A percentile compares a stretch with the other conserved stretches of the same genome.
phyloP scores from a whole-genome alignment of 1,140 invertebrate genomes.

The Globodera rostochiensis region DNA sequence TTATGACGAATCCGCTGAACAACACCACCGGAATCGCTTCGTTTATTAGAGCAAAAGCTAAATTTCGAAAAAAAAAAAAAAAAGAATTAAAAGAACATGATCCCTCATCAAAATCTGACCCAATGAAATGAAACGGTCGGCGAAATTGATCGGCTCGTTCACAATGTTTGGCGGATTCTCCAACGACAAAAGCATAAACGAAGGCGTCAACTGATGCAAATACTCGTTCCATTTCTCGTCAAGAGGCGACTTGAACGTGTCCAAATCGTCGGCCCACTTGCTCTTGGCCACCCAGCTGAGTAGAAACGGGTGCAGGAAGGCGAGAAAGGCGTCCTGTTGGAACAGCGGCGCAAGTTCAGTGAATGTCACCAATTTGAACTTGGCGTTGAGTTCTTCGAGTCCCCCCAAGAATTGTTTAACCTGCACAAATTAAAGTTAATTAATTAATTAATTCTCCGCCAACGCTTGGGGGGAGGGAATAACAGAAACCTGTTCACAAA shows the following conservation, averaged over 20 bases:
- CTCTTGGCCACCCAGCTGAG: slow-evolving; percentile 38
- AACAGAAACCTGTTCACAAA: slow-evolving; percentile 51
- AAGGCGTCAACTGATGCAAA: slow-evolving; percentile 59
- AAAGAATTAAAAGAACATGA: slow-evolving; percentile 21
- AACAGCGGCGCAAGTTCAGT: slow-evolving; percentile 53
- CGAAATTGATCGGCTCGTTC: slow-evolving; percentile 44
- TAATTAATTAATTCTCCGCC: background rate
- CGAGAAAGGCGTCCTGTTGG: slow-evolving; percentile 53
- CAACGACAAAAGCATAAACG: slow-evolving; percentile 58
- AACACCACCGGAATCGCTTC: slow-evolving; percentile 54
- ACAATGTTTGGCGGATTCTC: slow-evolving; percentile 50
- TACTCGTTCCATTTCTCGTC: slow-evolving; percentile 57
- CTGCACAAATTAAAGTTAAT: slow-evolving; percentile 25
- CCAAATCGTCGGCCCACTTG: slow-evolving; percentile 45
- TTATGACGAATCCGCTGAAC: slow-evolving; percentile 53
- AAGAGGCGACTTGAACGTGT: slow-evolving; percentile 53
- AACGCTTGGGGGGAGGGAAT: background rate
- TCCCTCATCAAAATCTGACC: slow-evolving; percentile 23
- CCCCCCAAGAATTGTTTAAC: slow-evolving; percentile 53
- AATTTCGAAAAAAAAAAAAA: slow-evolving; percentile 32
- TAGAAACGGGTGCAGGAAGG: slow-evolving; percentile 54
- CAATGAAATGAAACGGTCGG: slow-evolving; percentile 43
- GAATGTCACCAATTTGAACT: slow-evolving; percentile 63
- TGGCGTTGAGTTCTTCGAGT: slow-evolving; percentile 56
- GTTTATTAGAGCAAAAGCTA: slow-evolving; percentile 51